These are phyloP conservation scores for crab-eating macaque (Macaca fascicularis) DNA, from an alignment of 2,113 vertebrate species.

Conservation along the genomic window DNA sequence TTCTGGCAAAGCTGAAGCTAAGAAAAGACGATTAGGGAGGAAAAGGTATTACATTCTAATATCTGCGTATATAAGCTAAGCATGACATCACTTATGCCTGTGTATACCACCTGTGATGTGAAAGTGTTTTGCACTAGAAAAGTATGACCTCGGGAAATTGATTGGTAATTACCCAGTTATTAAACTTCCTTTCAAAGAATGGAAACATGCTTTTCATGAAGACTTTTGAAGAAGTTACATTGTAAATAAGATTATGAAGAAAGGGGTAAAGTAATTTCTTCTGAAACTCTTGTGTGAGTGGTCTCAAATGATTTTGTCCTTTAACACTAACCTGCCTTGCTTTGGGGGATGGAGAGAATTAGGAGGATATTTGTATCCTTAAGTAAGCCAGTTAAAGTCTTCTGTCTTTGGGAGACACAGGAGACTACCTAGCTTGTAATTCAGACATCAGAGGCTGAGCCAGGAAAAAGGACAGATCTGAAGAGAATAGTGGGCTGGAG, in stretches of 20 bases:
- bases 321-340: neutral
- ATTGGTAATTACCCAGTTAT: neutral
- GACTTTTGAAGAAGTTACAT: neutral
- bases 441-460: neutral
- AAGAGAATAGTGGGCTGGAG: neutral
- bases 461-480: neutral
- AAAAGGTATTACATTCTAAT: neutral
- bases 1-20: neutral
- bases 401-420: neutral
- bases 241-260: neutral
- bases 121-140: neutral
- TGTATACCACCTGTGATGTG: accelerated
- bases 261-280: neutral
- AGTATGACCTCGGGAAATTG: neutral
- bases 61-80: neutral
- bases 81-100: neutral
- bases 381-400: neutral
- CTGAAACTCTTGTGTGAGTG: neutral
- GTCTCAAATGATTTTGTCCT: neutral
- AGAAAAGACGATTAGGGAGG: neutral
- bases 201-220: neutral
- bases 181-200: neutral
- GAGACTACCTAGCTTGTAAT: neutral
- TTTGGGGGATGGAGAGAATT: neutral
- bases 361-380: neutral